Conservation (phyloP, 2,113 vertebrate genomes). For the Oreochromis spilurus region DNA sequence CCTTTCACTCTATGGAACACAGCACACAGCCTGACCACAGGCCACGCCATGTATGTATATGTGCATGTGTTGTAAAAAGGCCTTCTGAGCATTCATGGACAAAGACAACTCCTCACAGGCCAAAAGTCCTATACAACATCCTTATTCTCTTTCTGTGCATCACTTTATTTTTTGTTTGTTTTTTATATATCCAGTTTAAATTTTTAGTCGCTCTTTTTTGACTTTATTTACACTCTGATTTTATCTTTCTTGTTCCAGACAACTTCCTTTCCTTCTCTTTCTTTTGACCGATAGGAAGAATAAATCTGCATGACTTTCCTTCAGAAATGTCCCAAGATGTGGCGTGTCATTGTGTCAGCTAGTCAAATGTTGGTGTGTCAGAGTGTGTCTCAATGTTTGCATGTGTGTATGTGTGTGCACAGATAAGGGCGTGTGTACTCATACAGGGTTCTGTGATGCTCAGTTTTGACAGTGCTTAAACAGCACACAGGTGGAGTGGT, state of each 20-base stretch:
- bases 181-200: neutral
- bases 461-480: neutral
- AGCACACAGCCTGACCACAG: constrained; percentile 39
- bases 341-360: constrained; percentile 55
- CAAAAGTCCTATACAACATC: constrained; percentile 35
- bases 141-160: neutral
- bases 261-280: neutral
- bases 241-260: neutral
- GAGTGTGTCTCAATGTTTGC: constrained; percentile 8
- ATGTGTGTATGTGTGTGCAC: neutral
- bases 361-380: constrained; percentile 30
- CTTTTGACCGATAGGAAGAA: constrained; percentile 55
- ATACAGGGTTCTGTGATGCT: neutral
- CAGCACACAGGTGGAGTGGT: neutral
- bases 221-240: neutral
- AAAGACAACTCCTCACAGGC: constrained; percentile 39
- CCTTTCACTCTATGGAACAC: constrained; percentile 51
- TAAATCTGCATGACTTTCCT: constrained; percentile 64
- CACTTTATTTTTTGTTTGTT: neutral
- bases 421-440: neutral
- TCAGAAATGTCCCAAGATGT: constrained; percentile 56
- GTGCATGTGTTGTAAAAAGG: constrained; percentile 7
- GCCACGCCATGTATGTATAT: constrained; percentile 9
- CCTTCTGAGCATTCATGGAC: constrained; percentile 31
- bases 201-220: constrained; percentile 7